phyloP scores from a whole-genome alignment of 2,113 vertebrate species.

The Pandion haliaetus region DNA sequence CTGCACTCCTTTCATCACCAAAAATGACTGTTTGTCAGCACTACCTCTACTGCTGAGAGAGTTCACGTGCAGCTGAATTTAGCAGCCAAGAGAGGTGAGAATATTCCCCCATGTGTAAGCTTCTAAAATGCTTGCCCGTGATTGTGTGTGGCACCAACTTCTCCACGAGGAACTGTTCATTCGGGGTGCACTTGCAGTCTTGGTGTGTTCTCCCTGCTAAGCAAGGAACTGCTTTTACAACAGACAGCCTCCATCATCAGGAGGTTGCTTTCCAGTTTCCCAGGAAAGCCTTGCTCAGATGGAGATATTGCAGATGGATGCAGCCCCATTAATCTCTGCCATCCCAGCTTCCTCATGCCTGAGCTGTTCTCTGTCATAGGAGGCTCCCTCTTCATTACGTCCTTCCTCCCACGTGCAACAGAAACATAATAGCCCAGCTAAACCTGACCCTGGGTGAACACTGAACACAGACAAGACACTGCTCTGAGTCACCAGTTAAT shows the following conservation, averaged over 20 bases:
- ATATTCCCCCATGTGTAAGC: background rate
- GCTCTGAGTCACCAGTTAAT: background rate
- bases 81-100: background rate
- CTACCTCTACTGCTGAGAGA: background rate
- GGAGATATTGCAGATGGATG: background rate
- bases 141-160: background rate
- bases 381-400: background rate
- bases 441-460: background rate
- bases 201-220: background rate
- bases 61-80: background rate
- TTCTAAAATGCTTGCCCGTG: background rate
- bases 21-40: conserved; percentile 35
- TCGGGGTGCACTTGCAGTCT: background rate
- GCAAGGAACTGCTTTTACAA: background rate
- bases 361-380: background rate
- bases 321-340: background rate
- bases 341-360: background rate
- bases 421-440: background rate
- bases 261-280: background rate
- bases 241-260: background rate
- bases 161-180: background rate
- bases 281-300: background rate
- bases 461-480: background rate
- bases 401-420: background rate
- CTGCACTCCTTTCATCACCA: conserved; percentile 28